Conservation (phyloP, 2,113 vertebrate species). For the Cairina moschata region DNA sequence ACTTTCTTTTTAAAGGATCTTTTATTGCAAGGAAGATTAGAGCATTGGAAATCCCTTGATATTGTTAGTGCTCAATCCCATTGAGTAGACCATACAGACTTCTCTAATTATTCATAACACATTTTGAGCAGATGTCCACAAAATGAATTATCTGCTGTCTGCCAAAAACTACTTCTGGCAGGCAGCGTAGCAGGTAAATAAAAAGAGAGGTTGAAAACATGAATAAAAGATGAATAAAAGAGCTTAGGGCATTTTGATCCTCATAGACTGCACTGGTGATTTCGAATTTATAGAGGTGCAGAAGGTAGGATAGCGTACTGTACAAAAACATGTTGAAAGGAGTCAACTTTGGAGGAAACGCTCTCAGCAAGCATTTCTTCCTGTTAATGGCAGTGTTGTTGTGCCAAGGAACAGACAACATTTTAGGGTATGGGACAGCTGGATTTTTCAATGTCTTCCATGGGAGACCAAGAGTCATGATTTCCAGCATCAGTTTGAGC, state of each 20-base stretch:
- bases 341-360: not conserved
- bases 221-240: conserved; percentile 51
- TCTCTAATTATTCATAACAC: conserved; percentile 52
- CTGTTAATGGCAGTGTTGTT: rapidly evolving
- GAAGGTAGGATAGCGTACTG: not conserved
- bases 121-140: conserved; percentile 62
- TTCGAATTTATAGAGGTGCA: not conserved
- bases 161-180: conserved; percentile 56
- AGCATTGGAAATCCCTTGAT: not conserved
- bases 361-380: not conserved
- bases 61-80: not conserved
- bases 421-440: not conserved
- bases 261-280: not conserved
- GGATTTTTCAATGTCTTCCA: not conserved
- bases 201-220: conserved; percentile 48
- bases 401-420: not conserved
- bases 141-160: conserved; percentile 63
- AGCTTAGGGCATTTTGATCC: conserved; percentile 24
- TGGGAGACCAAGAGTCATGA: rapidly evolving
- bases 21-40: not conserved
- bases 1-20: not conserved
- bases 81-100: conserved; percentile 26
- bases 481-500: not conserved
- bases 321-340: not conserved
- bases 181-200: conserved; percentile 54